Evolutionary conservation across 2,797 vertebrate genomes (phyloP).

Genomic region (Salarias fasciatus): DNA sequence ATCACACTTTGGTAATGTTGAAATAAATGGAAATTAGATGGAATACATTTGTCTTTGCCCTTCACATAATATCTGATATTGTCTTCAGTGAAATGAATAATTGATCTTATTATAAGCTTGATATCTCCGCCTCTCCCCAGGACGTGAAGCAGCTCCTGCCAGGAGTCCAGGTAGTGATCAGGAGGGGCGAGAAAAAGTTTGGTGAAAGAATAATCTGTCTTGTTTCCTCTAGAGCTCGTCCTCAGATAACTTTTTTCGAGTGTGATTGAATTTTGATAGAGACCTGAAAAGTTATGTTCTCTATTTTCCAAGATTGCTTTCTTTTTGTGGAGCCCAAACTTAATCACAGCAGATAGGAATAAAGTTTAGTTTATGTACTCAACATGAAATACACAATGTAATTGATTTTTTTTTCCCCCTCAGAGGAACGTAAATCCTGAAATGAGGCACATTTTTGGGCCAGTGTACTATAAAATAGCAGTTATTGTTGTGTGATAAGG

Average conservation of each 20-base stretch:
- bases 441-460: constrained; percentile 14
- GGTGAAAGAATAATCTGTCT: constrained; percentile 30
- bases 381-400: constrained; percentile 42
- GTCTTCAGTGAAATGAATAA: constrained; percentile 14
- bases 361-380: constrained; percentile 19
- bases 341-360: constrained; percentile 32
- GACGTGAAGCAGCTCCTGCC: constrained; percentile 7
- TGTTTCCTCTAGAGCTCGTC: constrained; percentile 15
- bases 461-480: constrained; percentile 4
- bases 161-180: constrained; percentile 5
- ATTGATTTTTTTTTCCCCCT: constrained; percentile 7
- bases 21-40: constrained; percentile 39
- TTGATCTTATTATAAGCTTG: constrained; percentile 9
- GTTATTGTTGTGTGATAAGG: constrained; percentile 7
- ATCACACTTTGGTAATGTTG: constrained; percentile 2
- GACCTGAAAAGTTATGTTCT: constrained; percentile 34
- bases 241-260: constrained; percentile 18
- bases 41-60: neutral
- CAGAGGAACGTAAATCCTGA: constrained; percentile 4
- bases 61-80: constrained; percentile 37
- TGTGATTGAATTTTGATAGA: constrained; percentile 47
- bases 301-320: constrained; percentile 38
- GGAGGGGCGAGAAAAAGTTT: constrained; percentile 1
- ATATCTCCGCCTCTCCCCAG: constrained; percentile 20
- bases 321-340: constrained; percentile 26